phyloP scores from a whole-genome alignment of 2,113 vertebrate genomes.

The Cacatua alba region DNA sequence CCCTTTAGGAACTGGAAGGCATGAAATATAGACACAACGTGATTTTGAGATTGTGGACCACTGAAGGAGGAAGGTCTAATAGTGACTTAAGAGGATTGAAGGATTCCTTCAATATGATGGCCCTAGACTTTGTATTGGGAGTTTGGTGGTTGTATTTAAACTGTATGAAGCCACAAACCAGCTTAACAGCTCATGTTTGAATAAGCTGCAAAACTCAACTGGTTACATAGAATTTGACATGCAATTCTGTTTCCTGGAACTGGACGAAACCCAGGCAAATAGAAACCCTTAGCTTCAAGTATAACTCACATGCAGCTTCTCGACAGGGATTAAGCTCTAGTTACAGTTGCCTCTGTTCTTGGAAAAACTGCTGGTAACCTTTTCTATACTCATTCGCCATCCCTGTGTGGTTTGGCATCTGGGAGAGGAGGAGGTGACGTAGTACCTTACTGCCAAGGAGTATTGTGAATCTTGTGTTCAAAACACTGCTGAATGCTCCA shows the following conservation, averaged over 20 bases:
- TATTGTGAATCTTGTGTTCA: neutral
- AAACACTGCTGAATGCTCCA: neutral
- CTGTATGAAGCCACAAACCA: neutral
- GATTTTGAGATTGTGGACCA: neutral
- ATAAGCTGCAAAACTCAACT: neutral
- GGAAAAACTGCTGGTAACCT: neutral
- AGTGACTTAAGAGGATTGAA: neutral
- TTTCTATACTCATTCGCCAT: neutral
- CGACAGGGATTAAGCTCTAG: neutral
- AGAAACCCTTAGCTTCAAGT: neutral
- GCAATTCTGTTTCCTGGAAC: neutral
- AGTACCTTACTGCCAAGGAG: neutral
- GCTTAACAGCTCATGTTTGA: neutral
- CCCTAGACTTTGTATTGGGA: neutral
- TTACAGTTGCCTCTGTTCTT: neutral
- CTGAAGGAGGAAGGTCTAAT: neutral
- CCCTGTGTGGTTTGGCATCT: neutral
- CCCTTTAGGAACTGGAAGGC: neutral
- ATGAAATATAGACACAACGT: neutral
- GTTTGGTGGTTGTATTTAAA: neutral
- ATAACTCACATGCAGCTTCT: neutral
- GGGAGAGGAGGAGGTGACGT: neutral
- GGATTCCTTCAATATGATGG: neutral
- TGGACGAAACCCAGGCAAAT: neutral
- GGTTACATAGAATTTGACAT: neutral